Evolutionary conservation across 1,140 invertebrate genomes (phyloP).

Genomic region (Patella vulgata): DNA sequence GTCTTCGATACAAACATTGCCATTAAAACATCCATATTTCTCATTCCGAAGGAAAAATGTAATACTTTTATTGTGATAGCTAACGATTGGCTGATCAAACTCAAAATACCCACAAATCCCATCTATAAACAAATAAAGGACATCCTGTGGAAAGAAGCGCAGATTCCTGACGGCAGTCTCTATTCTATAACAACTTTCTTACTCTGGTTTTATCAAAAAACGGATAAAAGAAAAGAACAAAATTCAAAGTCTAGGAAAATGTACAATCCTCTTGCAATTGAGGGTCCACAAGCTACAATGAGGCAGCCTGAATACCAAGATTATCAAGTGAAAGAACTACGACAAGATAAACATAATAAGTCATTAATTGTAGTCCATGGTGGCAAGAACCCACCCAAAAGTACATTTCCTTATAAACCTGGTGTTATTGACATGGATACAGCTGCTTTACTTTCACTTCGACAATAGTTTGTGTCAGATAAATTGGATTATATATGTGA

Average conservation of each 20-base stretch:
- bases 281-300: not conserved
- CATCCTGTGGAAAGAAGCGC: slow-evolving; percentile 41
- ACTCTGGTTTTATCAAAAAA: slow-evolving; percentile 48
- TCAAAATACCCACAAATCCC: slow-evolving; percentile 41
- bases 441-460: too few species aligned
- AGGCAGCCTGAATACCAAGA: not conserved
- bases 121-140: slow-evolving; percentile 40
- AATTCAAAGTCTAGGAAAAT: too few species aligned
- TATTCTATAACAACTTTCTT: slow-evolving; percentile 53
- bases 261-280: not conserved
- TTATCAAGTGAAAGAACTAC: not conserved
- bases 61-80: slow-evolving; percentile 43
- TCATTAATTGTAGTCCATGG: not conserved
- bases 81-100: slow-evolving; percentile 43
- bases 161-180: slow-evolving; percentile 50
- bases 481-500: too few species aligned
- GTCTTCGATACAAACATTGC: slow-evolving; percentile 48
- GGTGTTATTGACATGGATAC: too few species aligned
- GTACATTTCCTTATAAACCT: too few species aligned
- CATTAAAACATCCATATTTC: slow-evolving; percentile 50
- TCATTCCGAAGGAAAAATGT: slow-evolving; percentile 29
- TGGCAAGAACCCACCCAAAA: not conserved
- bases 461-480: too few species aligned
- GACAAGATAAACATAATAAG: not conserved
- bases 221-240: not conserved